These are phyloP conservation scores for Rhinichthys osculus DNA, from an alignment of 2,797 vertebrate genomes.

Conservation along the genomic window DNA sequence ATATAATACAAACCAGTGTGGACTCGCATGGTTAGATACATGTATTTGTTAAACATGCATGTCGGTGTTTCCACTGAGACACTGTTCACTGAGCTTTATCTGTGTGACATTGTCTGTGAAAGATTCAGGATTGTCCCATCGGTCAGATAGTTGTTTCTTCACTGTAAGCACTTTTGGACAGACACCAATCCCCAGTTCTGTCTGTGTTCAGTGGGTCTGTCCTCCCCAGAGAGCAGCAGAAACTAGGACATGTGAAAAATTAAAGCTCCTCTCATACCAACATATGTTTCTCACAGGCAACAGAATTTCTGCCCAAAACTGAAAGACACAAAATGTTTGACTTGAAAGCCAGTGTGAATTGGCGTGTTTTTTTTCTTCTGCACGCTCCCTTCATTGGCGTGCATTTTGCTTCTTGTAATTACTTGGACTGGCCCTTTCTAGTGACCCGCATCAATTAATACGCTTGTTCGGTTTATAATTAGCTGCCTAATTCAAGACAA, in stretches of 20 bases:
- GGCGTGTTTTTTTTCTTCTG: neutral
- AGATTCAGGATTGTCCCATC: constrained; percentile 31
- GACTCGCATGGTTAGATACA: neutral
- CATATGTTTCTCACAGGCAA: constrained; percentile 77
- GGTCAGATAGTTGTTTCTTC: constrained; percentile 48
- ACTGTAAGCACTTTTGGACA: constrained; percentile 54
- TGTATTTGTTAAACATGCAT: constrained; percentile 17
- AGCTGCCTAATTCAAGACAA: constrained; percentile 62
- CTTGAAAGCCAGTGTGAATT: constrained; percentile 37
- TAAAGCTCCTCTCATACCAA: constrained; percentile 77
- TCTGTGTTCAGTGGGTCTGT: constrained; percentile 53
- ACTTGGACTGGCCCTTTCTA: constrained; percentile 56
- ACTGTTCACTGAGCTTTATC: constrained; percentile 32
- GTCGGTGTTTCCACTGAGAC: constrained; percentile 8
- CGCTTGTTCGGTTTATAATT: constrained; percentile 64
- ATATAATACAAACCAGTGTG: neutral
- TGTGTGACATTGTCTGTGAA: constrained; percentile 31
- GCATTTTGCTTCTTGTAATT: constrained; percentile 60
- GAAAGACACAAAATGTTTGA: constrained; percentile 53
- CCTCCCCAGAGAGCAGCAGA: constrained; percentile 61
- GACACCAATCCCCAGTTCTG: constrained; percentile 52
- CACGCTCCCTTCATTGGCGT: neutral
- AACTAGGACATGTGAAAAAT: constrained; percentile 85
- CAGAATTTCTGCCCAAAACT: constrained; percentile 51
- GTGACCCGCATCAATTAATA: constrained; percentile 63